Percentiles rank a stretch among this genome's conserved stretches.
Evolutionary conservation across 2,888 invertebrate species (phyloP).

Genomic region (Cephus spinipes): DNA sequence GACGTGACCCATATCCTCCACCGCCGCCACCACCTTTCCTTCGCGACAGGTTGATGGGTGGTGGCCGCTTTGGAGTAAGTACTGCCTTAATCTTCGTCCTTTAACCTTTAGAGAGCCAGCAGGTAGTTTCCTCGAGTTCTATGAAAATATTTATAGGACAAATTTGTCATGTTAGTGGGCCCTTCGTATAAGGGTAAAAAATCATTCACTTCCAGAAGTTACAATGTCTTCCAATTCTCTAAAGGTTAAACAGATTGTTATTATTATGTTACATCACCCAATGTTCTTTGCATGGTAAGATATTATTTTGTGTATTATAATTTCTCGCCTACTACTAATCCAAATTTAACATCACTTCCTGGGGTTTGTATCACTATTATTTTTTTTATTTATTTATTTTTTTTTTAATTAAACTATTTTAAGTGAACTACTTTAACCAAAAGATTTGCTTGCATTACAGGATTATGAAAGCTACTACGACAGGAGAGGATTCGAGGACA

Average conservation of each 20-base stretch:
- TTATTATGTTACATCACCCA: neutral
- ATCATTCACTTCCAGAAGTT: neutral
- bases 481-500: slow-evolving; percentile 79
- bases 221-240: neutral
- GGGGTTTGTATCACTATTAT: neutral
- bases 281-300: neutral
- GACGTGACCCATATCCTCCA: slow-evolving; percentile 91
- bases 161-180: neutral
- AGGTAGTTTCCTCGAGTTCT: neutral
- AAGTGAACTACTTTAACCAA: neutral
- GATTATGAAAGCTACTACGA: slow-evolving; percentile 86
- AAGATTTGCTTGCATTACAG: slow-evolving; percentile 68
- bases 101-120: neutral
- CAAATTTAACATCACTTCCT: neutral
- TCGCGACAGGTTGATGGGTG: slow-evolving; percentile 92
- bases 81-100: neutral
- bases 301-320: slow-evolving; percentile 10
- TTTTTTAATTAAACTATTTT: neutral
- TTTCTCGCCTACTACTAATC: neutral
- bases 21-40: slow-evolving; percentile 93
- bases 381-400: neutral
- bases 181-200: neutral
- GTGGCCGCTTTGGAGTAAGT: slow-evolving; percentile 67
- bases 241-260: neutral
- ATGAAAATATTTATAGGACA: neutral